phyloP scores from a whole-genome alignment of 2,797 vertebrate genomes.

The Girardinus metallicus region DNA sequence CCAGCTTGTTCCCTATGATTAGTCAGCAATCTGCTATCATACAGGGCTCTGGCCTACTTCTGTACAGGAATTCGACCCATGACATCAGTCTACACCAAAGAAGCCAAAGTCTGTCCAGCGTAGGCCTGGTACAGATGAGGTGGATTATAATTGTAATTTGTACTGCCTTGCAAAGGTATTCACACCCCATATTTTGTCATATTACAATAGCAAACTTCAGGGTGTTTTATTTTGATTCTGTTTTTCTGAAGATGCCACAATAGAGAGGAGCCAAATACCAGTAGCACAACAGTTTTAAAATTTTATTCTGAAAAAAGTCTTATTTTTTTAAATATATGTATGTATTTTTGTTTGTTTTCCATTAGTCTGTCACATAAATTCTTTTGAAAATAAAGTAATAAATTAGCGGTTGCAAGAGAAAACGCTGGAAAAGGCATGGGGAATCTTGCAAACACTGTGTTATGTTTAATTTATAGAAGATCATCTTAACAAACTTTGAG shows the following conservation, averaged over 20 bases:
- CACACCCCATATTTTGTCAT: background rate
- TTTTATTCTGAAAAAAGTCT: background rate
- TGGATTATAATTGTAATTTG: slow-evolving; percentile 60
- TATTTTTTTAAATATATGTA: background rate
- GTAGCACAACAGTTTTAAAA: background rate
- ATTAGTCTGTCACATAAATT: background rate
- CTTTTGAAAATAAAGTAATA: background rate
- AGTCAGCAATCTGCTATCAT: slow-evolving; percentile 84
- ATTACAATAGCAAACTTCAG: background rate
- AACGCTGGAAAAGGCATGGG: too few species aligned
- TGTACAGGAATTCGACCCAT: slow-evolving; percentile 83
- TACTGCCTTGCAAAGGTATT: background rate
- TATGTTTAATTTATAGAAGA: slow-evolving; percentile 5
- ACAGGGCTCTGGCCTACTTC: slow-evolving; percentile 80
- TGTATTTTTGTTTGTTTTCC: background rate
- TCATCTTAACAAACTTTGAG: slow-evolving; percentile 21
- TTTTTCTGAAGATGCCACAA: background rate
- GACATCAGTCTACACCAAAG: slow-evolving; percentile 81
- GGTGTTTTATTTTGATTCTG: background rate
- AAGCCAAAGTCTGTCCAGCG: slow-evolving; percentile 76
- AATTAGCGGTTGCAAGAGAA: background rate
- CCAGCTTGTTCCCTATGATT: slow-evolving; percentile 77
- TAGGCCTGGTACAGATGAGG: slow-evolving; percentile 65
- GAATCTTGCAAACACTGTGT: background rate
- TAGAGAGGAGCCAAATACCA: background rate